Evolutionary conservation across 1,140 invertebrate genomes (phyloP), one percentile per base, ranked within the genome.

Genomic region (Globodera rostochiensis): DNA sequence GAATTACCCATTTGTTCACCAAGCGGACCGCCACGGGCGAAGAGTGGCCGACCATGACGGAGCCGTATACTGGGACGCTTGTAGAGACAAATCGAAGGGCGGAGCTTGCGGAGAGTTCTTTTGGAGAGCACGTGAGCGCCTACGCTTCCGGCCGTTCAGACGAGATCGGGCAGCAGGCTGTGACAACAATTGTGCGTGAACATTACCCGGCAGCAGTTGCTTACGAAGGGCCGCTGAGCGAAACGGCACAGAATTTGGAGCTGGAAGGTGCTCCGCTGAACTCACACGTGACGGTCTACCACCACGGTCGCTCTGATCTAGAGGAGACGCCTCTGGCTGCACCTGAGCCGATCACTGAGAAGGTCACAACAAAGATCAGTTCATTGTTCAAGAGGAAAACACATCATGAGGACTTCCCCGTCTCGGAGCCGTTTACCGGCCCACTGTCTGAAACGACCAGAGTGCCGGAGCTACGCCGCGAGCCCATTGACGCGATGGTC

Each of bases 371-470:
- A 1, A 78, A 79, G 49, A 60, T 79, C n/a, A 70, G 25, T 19
- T 53, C 64, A 21, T 47, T 79, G 57, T 79, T 79, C 77, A 79
- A 79, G 7, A 53, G 50, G 19, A 71, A 45, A 6, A 9, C 69
- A 47, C 21, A 71, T 19, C 81, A 82, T 60, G 82, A 83, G 36
- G 82, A 84, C 4, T 83, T 49, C 71, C 82, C 81, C 13, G 4
- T 36, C 8, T 36, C 73, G 6, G 45, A 57, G 60, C 73, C 50
- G 3, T 83, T 69, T 46, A 46, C 8, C 3, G 82, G 82, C 15
- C 57, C 13, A 45, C 11, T 78, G 47, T 6, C 21, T 79, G 19
- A 66, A 8, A 84, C 82, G 15, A 25, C n/a, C n/a, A 73, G 21
- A 2, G 5, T 60, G 21, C 9, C 47, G 64, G 82, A 83, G 19